phyloP scores from a whole-genome alignment of 1,140 invertebrate species.

The Copidosoma floridanum region DNA sequence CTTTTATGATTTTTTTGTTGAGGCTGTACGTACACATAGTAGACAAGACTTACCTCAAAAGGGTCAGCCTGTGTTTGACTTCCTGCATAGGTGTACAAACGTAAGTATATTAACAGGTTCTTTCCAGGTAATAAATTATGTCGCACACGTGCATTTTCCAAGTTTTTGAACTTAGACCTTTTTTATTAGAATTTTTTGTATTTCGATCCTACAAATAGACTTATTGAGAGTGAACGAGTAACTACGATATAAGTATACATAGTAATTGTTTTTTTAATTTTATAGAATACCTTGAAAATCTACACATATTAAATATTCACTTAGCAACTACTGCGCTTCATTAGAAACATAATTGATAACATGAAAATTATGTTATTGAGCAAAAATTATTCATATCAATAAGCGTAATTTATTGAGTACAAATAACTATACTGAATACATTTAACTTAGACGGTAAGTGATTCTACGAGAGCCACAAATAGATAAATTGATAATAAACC shows the following conservation, averaged over 20 bases:
- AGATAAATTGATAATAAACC: slow-evolving; percentile 1
- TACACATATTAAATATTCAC: not conserved
- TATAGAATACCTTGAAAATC: not conserved
- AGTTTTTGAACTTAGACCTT: no score
- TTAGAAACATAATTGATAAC: slow-evolving; percentile 13
- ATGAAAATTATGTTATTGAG: not conserved
- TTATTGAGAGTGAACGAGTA: not conserved
- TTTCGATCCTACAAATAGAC: not conserved
- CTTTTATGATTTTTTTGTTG: no score
- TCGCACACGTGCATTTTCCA: no score
- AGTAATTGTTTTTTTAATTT: slow-evolving; percentile 1
- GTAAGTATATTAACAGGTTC: no score
- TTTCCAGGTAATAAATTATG: no score
- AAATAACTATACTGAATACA: no score
- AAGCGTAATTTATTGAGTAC: slow-evolving; percentile 13
- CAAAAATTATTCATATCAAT: slow-evolving; percentile 24
- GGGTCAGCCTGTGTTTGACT: no score
- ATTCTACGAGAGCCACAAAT: not conserved
- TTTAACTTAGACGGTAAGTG: no score
- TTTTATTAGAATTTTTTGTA: not conserved
- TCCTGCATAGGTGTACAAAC: no score
- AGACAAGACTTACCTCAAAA: no score
- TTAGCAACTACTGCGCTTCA: slow-evolving; percentile 5
- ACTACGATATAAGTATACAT: not conserved
- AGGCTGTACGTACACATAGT: no score